Base-by-base conservation (phyloP, 1,140 invertebrate genomes). In the Bactericera cockerelli region DNA sequence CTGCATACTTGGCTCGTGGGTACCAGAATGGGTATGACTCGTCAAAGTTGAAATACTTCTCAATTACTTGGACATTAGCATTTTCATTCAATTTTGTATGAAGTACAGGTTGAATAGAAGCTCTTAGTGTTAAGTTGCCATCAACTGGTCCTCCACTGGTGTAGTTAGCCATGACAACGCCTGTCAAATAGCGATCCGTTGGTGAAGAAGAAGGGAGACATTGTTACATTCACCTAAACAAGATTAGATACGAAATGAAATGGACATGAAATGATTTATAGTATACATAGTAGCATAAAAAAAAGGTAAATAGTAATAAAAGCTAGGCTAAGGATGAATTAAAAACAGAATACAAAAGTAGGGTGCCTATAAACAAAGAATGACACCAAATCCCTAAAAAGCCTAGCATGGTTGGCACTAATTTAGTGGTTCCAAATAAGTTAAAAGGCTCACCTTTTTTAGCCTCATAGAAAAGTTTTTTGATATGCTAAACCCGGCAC, bases 131-230 rank as follows among this genome's bases (percentile, higher is more conserved):
- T 3, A 93, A 74, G 75, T 93, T 94, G 2, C 92, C 92, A 28
- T 70, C 71, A 0, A 90, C 87, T 0, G 87, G 87, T 16, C 82
- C 83, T 1, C 88, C 87, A 39, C 84, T 90, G 1, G 88, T 93
- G 71, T 93, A 97, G 81, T 98, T 98, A 0, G 93, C 91, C 78
- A 89, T 85, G 2, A 97, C 79, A 0, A 82, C 79, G 0, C 93
- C 93, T 65, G 82, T 75, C 62, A 97, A 82, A 65, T 78, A 90
- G 2, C 76, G 79, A 65, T 92, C 87, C 14, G 83, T 86, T n/a
- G 61, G 88, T 86, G 67, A 93, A 85, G 69, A 96, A 87, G 68
- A 93, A 95, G 1, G 90, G 86, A 0, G 91, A 88, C 82, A 94
- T 92, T 0, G 90, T 95, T 0, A 98, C 90, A 72, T 97, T 97